Evolutionary conservation across 2,888 invertebrate genomes (phyloP).

Genomic region (Trichogramma dendrolimi): DNA sequence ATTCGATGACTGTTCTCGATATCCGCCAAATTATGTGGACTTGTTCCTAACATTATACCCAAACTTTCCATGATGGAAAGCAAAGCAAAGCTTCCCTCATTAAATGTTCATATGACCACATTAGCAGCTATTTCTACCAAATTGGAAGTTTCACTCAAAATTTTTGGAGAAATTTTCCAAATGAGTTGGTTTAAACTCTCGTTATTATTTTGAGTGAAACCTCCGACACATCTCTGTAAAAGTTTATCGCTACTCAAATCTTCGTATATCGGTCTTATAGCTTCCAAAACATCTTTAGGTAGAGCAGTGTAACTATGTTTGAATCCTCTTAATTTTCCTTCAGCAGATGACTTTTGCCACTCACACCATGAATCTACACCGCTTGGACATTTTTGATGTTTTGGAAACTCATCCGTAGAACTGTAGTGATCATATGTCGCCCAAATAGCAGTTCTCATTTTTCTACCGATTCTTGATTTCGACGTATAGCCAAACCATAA

Average conservation of each 20-base stretch:
- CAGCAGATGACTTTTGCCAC: conserved; percentile 22
- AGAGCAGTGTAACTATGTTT: conserved; percentile 21
- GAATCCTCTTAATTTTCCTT: conserved; percentile 6
- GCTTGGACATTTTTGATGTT: conserved; percentile 20
- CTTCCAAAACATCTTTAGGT: conserved; percentile 28
- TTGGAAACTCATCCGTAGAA: conserved; percentile 21
- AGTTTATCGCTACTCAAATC: conserved; percentile 38
- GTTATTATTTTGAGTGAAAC: conserved; percentile 28
- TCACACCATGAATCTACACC: conserved; percentile 23
- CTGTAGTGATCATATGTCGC: conserved; percentile 26
- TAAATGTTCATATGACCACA: conserved; percentile 26
- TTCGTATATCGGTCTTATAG: conserved; percentile 37
- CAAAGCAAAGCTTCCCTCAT: conserved; percentile 27
- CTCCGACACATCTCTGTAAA: conserved; percentile 35
- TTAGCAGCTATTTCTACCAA: conserved; percentile 29
- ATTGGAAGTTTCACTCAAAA: conserved; percentile 19
- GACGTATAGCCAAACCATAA: conserved; percentile 28
- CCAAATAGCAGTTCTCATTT: conserved; percentile 31
- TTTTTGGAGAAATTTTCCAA: conserved; percentile 29
- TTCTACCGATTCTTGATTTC: conserved; percentile 23
- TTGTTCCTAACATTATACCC: conserved; percentile 17
- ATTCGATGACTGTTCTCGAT: conserved; percentile 18
- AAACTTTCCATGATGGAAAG: conserved; percentile 24
- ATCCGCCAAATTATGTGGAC: conserved; percentile 17
- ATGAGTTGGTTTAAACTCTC: conserved; percentile 28